Conservation (phyloP, 2,888 invertebrate genomes). For the Chydorus sphaericus region DNA sequence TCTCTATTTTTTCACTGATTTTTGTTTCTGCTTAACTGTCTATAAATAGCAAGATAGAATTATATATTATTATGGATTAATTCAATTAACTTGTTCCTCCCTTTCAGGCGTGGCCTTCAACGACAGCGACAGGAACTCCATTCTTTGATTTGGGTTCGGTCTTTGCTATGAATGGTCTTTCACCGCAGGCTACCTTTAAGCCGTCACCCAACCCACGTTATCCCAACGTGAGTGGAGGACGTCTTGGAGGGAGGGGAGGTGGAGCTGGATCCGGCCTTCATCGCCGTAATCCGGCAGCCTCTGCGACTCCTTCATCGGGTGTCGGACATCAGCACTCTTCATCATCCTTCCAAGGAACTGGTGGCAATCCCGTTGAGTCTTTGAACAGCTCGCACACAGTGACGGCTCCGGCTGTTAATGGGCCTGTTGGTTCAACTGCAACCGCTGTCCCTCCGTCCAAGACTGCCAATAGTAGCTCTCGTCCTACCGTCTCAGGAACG, state of each 20-base stretch:
- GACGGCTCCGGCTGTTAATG: no score
- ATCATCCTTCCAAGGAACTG: no score
- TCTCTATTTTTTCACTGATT: background rate
- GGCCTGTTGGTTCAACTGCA: background rate
- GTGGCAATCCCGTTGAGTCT: no score
- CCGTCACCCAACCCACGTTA: constrained; percentile 39
- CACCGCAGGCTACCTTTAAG: constrained; percentile 46
- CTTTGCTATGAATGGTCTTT: constrained; percentile 54
- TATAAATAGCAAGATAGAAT: no score
- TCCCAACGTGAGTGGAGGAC: constrained; percentile 7
- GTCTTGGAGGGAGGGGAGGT: no score
- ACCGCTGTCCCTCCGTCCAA: constrained; percentile 4
- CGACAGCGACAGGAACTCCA: constrained; percentile 18
- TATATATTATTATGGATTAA: background rate
- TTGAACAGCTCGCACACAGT: background rate
- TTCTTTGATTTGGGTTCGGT: constrained; percentile 39
- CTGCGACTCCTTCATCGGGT: background rate
- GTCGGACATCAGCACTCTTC: background rate
- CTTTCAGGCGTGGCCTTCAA: constrained; percentile 17
- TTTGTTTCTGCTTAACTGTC: background rate
- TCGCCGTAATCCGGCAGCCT: background rate
- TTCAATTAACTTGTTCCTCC: background rate
- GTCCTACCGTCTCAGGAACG: background rate
- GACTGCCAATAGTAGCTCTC: background rate
- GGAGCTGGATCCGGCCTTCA: background rate